Base-by-base conservation (phyloP, 2,888 invertebrate species). In the Muscina levida region DNA sequence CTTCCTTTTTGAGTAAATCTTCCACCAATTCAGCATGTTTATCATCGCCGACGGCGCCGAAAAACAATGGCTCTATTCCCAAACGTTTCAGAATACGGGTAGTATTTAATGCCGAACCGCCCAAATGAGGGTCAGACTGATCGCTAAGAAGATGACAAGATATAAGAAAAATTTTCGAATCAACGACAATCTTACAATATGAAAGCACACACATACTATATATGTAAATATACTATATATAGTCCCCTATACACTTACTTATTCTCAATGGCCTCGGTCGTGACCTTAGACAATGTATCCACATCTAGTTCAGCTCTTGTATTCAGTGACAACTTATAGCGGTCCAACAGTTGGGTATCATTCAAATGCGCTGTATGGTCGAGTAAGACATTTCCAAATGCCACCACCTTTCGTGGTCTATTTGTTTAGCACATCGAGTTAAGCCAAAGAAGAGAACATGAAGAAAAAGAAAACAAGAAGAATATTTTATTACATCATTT, bases 1-100 rank as follows among this genome's bases (percentile, higher is more conserved):
- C 91, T 15, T 87, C 87, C 39, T 88, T 86, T 59, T 88, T 84
- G 15, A 92, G 85, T 31, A 91, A 85, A 6, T 87, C 83, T 74
- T 87, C 88, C 56, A 93, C 84, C 65, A 87, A 85, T 77, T 87
- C 85, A 1, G 91, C 92, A 57, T 89, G 87, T 59, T 89, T 85
- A 84, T 93, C 93, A 46, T 89, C 86, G 0, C 93, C 93, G 39
- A 93, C 89, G 10, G 91, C 90, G 1, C 93, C 93, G 83, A 92
- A 91, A 85, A 92, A 92, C 19, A 90, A 76, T 1, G 91, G 83
- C 86, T 92, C 91, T 84, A 86, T 88, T 79, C 89, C 89, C 56
- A 89, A 82, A 2, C 85, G 83, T 67, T 88, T 88, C 2, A 92
- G 86, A 62, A 92, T 90, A 72, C 92, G 88, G 5, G 91, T 84